Evolutionary conservation across 2,113 vertebrate species (phyloP), one percentile per base, ranked within the genome.

Genomic region (Centropus bengalensis): DNA sequence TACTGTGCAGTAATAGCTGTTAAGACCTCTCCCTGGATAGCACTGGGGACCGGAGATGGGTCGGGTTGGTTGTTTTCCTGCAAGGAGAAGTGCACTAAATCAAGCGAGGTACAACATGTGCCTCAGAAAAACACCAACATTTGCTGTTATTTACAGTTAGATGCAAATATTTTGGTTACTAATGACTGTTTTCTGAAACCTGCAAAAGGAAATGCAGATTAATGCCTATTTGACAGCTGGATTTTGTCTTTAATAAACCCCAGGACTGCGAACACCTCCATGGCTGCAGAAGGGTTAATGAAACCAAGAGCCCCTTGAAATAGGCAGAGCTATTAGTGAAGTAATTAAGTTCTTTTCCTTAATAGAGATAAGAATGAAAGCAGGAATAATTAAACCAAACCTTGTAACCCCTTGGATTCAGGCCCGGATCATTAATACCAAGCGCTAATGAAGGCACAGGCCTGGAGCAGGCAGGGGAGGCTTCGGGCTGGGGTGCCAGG

Each of bases 321-420:
- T 47, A 84, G 71, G 62, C 54, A 24, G 24, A 55, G 78, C 84
- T 59, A 79, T 96, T 77, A 94, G 42, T 12, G 47, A 70, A 93
- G 70, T 82, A 96, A 97, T 97, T 95, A 93, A 75, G 28, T 18
- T 58, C 93, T 92, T 86, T 84, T n/a, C 6, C 79, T 91, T 93
- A 64, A 88, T n/a, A 67, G 26, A 88, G 80, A 89, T 82, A 95
- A 88, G 73, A 83, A 3, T 63, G 23, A 28, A 58, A 78, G 60
- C 44, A 93, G 88, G 38, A 88, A 5, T 94, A 96, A 96, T 97
- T 96, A 93, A 95, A 75, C 12, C 9, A 79, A 77, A 56, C 20
- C 66, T 63, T 1, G 0, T 4, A 40, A 52, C 62, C 58, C 71
- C 80, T 18, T 40, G 69, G 89, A 22, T 70, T 14, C 6, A 10